Conservation (phyloP, 2,888 invertebrate genomes). For the Acrobasis suavella region DNA sequence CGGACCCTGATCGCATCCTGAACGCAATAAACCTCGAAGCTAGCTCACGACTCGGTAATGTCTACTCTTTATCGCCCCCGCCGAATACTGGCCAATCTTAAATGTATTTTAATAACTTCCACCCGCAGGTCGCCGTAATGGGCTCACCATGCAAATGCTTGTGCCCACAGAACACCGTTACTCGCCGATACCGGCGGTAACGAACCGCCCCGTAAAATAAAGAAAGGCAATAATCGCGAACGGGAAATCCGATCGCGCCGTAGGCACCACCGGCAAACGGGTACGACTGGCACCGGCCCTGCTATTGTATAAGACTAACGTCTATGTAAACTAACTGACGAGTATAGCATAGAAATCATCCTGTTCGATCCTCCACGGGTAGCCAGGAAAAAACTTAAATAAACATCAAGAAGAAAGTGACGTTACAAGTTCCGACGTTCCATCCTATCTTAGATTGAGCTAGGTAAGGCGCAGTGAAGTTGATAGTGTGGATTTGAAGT, state of each 20-base stretch:
- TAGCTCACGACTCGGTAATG: slow-evolving; percentile 73
- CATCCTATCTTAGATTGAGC: slow-evolving; percentile 59
- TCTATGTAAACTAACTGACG: slow-evolving; percentile 49
- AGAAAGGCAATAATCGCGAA: slow-evolving; percentile 73
- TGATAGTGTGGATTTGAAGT: slow-evolving; percentile 68
- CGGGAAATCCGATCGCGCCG: slow-evolving; percentile 72
- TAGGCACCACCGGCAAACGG: slow-evolving; percentile 47
- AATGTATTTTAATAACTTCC: slow-evolving; percentile 78
- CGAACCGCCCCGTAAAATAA: slow-evolving; percentile 72
- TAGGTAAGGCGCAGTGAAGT: slow-evolving; percentile 59
- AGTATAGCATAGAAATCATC: slow-evolving; percentile 40
- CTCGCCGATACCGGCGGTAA: slow-evolving; percentile 64
- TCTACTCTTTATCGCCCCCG: slow-evolving; percentile 71
- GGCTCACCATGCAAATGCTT: slow-evolving; percentile 75
- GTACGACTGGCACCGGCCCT: slow-evolving; percentile 46
- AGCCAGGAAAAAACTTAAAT: slow-evolving; percentile 60
- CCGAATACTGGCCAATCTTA: slow-evolving; percentile 72
- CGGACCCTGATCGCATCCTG: slow-evolving; percentile 64
- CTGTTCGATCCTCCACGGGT: slow-evolving; percentile 39
- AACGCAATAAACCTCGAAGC: slow-evolving; percentile 76
- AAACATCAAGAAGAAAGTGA: slow-evolving; percentile 63
- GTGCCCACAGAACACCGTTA: slow-evolving; percentile 68
- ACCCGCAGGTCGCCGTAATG: slow-evolving; percentile 69
- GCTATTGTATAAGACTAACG: slow-evolving; percentile 44
- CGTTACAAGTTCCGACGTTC: slow-evolving; percentile 59